phyloP scores from a whole-genome alignment of 2,797 vertebrate species.

The Coilia nasus region DNA sequence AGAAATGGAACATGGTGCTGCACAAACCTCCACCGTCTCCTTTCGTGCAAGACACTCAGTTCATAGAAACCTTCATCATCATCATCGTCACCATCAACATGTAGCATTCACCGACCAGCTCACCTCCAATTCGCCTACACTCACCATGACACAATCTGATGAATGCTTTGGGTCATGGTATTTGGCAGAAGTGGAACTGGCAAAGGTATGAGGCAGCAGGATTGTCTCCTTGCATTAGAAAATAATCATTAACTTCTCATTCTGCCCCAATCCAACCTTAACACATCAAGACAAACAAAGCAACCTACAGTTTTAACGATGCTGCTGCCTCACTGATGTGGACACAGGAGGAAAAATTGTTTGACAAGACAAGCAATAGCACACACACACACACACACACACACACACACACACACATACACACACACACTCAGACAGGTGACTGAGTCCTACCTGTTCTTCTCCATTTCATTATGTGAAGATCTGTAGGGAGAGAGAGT shows the following conservation, averaged over 20 bases:
- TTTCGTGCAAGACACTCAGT: not conserved
- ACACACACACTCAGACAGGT: conserved; percentile 14
- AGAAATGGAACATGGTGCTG: not conserved
- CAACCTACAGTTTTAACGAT: not conserved
- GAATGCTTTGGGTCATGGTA: not conserved
- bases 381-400: not conserved
- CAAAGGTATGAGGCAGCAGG: not conserved
- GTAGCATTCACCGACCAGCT: not conserved
- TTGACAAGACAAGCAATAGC: not conserved
- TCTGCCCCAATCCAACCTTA: not conserved
- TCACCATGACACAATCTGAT: not conserved
- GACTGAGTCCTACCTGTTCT: conserved; percentile 85
- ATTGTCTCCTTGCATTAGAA: not conserved
- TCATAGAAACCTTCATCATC: not conserved
- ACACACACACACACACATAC: conserved; percentile 8
- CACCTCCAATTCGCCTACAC: not conserved
- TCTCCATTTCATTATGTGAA: conserved; percentile 98
- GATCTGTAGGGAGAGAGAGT: conserved; percentile 78
- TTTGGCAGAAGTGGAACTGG: not conserved
- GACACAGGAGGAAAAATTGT: not conserved
- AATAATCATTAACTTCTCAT: not conserved
- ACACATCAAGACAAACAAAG: not conserved
- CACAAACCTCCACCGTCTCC: not conserved
- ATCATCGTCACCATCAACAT: not conserved
- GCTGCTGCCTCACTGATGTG: not conserved